Evolutionary conservation across 1,140 invertebrate species (phyloP), one percentile per base, ranked within the genome.

Genomic region (Trachelipus rathkii): DNA sequence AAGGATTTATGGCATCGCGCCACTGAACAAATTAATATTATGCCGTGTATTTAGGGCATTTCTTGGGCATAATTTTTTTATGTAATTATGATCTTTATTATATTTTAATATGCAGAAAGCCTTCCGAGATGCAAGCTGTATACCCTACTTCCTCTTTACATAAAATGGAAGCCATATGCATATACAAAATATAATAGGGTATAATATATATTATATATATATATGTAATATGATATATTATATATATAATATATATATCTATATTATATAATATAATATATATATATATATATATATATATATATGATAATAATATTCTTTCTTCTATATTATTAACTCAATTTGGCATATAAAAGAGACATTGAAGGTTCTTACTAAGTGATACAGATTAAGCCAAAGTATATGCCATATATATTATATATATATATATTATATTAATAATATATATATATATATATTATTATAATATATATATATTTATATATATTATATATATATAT

Each of bases 401-500:
- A 15, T 50, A 50, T 50, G 9, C 15, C 9, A 50, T 50, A 50
- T 50, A 50, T 50, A 50, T 10, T 50, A 50, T 50, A 50, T 50
- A 50, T 50, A 50, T 50, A 50, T 50, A 50, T 50, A 50, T 50
- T 50, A 50, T 50, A 50, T 50, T 50, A 50, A 15, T 15, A 50
- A 19, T 13, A 60, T 60, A 60, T 60, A 60, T 15, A 60, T 60
- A 13, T 60, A 13, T 15, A 13, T 15, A 60, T 60, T 4, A 4
- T 4, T 60, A 60, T 60, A 60, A 60, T 60, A 60, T 60, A 60
- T 60, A 60, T 60, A 60, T 60, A 60, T 60, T 4, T 60, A 60
- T 60, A 60, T 60, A 60, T 60, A 60, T 60, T 60, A 60, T 60
- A 60, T 60, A 60, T 60, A 60, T 60, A 60, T 60, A 60, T n/a